Conservation (phyloP, 2,113 vertebrate species). For the Mustela lutreola region DNA sequence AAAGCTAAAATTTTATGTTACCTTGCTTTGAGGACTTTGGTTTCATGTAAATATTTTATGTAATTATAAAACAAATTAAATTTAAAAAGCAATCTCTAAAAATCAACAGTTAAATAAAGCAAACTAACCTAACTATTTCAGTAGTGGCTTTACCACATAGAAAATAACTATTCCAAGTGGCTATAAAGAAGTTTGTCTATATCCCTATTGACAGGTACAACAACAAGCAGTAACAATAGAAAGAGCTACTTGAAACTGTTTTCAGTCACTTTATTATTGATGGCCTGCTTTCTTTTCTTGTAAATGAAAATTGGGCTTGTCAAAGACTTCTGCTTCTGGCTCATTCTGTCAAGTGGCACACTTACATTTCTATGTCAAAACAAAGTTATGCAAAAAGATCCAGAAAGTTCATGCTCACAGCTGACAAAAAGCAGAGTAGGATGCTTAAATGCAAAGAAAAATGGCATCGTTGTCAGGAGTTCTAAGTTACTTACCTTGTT, state of each 20-base stretch:
- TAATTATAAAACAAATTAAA: not conserved
- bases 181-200: not conserved
- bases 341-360: not conserved
- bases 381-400: not conserved
- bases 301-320: not conserved
- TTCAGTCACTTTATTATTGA: not conserved
- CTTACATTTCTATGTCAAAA: not conserved
- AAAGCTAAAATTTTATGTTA: not conserved
- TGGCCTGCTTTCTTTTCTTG: not conserved
- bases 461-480: not conserved
- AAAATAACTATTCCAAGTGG: not conserved
- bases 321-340: not conserved
- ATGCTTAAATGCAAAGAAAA: not conserved
- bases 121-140: not conserved
- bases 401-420: not conserved
- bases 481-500: not conserved
- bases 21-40: not conserved
- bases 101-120: not conserved
- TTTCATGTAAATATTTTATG: not conserved
- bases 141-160: not conserved
- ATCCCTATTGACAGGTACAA: not conserved
- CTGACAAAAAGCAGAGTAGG: not conserved
- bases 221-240: not conserved
- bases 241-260: not conserved
- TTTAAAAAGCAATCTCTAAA: not conserved